Evolutionary conservation across 2,888 invertebrate genomes (phyloP), one percentile per base, ranked within the genome.

Genomic region (Cephus spinipes): DNA sequence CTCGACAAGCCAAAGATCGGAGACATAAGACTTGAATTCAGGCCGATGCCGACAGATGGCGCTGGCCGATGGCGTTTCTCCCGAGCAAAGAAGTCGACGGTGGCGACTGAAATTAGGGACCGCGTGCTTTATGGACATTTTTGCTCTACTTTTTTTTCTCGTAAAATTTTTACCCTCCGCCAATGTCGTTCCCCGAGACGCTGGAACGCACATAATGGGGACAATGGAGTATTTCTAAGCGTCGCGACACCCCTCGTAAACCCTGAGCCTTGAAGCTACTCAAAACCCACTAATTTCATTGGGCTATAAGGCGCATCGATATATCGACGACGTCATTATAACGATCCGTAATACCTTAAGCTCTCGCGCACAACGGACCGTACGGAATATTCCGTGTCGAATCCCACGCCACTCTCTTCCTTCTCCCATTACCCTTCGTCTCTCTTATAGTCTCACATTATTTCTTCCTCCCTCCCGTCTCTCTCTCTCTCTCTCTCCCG

Each of bases 91-190:
- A 23, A 23, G 55, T 2, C 9, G 1, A 15, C 55, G 23, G 9
- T 9, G 55, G 9, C 23, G 2, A 23, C 23, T 55, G 55, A 55
- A 23, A 55, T 55, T 55, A 55, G 23, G 23, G 74, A 78, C 77
- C 81, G 82, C 79, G 78, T 80, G 85, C 85, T 87, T 87, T 88
- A 88, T 85, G 84, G 86, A 79, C 80, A 85, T 85, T 88, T 86
- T 83, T 85, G 85, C 85, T 88, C 88, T 88, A 87, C 86, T 84
- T 86, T 55, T 34, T 32, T 9, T 84, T 81, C 81, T 85, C 87
- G 85, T 87, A 87, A 87, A 87, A 88, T 87, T 86, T 86, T 82
- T 84, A 79, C 82, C 80, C 82, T 78, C 80, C 81, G 73, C 73
- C 83, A 33, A 80, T 78, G 79, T 69, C 76, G 69, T 68, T 80